Percentiles rank a stretch among this genome's conserved stretches.
phyloP scores from a whole-genome alignment of 2,888 invertebrate species.

The Linhomoeus sp. region DNA sequence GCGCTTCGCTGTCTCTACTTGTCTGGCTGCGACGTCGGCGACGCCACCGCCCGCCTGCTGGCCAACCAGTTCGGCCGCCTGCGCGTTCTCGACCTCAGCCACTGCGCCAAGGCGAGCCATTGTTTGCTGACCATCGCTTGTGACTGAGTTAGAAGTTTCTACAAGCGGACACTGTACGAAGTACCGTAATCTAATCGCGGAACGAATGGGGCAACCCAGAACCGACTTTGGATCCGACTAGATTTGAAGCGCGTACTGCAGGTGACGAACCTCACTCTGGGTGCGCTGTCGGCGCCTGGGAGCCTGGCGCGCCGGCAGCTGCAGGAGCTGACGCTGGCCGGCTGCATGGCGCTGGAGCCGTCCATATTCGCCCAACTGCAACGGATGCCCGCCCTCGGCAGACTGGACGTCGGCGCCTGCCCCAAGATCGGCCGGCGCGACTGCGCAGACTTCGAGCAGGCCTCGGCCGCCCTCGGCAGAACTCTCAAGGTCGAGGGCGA shows the following conservation, averaged over 20 bases:
- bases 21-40: constrained; percentile 3
- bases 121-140: no score
- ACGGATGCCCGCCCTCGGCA: not conserved
- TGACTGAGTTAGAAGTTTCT: no score
- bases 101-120: constrained; percentile 1
- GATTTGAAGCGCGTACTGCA: not conserved
- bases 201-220: no score
- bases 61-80: constrained; percentile 3
- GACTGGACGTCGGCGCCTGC: not conserved
- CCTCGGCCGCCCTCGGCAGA: not conserved
- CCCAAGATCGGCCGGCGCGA: not conserved
- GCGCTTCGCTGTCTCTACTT: not conserved
- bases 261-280: not conserved
- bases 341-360: not conserved
- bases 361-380: not conserved
- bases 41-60: constrained; percentile 3
- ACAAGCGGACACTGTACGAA: no score
- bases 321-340: not conserved
- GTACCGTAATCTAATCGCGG: no score
- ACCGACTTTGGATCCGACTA: not conserved
- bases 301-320: not conserved
- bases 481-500: not conserved
- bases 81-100: not conserved
- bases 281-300: not conserved
- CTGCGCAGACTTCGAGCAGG: not conserved